These are phyloP conservation scores for Botrylloides violaceus DNA, from an alignment of 23 tunicate genomes.

Conservation along the genomic window DNA sequence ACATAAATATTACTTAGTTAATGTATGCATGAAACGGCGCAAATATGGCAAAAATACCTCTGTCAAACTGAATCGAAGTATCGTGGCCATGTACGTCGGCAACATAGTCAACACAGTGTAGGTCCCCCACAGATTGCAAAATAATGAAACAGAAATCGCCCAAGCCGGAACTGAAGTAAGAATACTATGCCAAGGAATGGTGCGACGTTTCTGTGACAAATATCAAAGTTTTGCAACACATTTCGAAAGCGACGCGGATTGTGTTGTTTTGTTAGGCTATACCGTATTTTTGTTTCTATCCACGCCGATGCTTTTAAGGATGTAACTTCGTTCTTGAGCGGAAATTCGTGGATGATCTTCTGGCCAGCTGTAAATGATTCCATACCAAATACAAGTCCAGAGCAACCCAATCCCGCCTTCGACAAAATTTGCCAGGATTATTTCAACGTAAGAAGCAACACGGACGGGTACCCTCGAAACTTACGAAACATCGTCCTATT, in stretches of 20 bases:
- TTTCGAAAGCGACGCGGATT: not conserved
- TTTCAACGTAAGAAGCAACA: too few relatives aligned
- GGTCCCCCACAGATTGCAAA: not conserved
- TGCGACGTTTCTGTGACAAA: not conserved
- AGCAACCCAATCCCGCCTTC: slow-evolving; percentile 8
- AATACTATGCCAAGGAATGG: slow-evolving; percentile 21
- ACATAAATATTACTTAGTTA: not conserved
- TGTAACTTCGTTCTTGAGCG: slow-evolving; percentile 20
- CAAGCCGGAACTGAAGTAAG: slow-evolving; percentile 4
- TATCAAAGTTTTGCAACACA: not conserved
- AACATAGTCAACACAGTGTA: not conserved
- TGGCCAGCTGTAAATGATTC: slow-evolving; percentile 24
- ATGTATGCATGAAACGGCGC: not conserved
- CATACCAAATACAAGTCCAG: slow-evolving; percentile 17
- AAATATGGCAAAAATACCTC: slow-evolving; percentile 24
- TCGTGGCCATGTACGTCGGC: slow-evolving; percentile 9
- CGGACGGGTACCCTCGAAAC: too few relatives aligned
- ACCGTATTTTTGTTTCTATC: too few relatives aligned
- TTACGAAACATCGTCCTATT: too few relatives aligned
- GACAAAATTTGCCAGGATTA: too few relatives aligned
- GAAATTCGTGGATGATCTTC: slow-evolving; percentile 44
- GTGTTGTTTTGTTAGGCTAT: too few relatives aligned
- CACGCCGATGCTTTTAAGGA: slow-evolving; percentile 15
- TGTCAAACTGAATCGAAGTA: slow-evolving; percentile 9
- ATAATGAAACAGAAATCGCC: not conserved